These are phyloP conservation scores for Cyclophora albipunctata DNA, from an alignment of 2,888 invertebrate genomes.

Conservation along the genomic window DNA sequence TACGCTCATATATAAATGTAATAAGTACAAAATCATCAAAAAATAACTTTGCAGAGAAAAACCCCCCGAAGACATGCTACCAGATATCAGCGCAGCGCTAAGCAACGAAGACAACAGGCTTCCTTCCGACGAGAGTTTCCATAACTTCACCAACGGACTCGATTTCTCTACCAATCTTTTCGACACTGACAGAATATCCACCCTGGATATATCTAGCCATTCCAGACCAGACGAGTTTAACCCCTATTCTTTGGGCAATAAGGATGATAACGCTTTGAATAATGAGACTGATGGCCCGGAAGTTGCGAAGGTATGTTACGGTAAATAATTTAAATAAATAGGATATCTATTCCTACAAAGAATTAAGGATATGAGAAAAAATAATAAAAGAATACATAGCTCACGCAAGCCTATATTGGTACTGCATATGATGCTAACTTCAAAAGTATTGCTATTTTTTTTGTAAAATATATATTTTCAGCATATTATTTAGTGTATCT, in stretches of 20 bases:
- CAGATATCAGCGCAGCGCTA: slow-evolving; percentile 18
- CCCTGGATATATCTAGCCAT: slow-evolving; percentile 42
- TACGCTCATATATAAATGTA: not conserved
- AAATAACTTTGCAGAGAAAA: slow-evolving; percentile 8
- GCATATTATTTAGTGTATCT: not conserved
- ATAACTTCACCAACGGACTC: slow-evolving; percentile 44
- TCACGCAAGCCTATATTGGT: not conserved
- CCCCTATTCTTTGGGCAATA: slow-evolving; percentile 25
- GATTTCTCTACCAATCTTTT: slow-evolving; percentile 51
- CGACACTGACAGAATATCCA: slow-evolving; percentile 47
- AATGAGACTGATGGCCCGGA: slow-evolving; percentile 13
- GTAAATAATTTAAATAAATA: no score
- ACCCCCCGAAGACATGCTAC: slow-evolving; percentile 4
- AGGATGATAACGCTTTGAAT: slow-evolving; percentile 28
- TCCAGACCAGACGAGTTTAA: slow-evolving; percentile 44
- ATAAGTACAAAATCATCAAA: not conserved
- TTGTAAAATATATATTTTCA: not conserved
- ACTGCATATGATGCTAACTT: not conserved
- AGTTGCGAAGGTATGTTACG: no score
- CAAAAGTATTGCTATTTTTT: not conserved
- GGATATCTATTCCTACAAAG: slow-evolving; percentile 20
- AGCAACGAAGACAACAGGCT: slow-evolving; percentile 37
- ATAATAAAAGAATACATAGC: slow-evolving; percentile 10
- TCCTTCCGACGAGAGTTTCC: slow-evolving; percentile 53
- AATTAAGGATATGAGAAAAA: slow-evolving; percentile 5